phyloP scores from a whole-genome alignment of 2,888 invertebrate species.

The Drosophila mimetica region DNA sequence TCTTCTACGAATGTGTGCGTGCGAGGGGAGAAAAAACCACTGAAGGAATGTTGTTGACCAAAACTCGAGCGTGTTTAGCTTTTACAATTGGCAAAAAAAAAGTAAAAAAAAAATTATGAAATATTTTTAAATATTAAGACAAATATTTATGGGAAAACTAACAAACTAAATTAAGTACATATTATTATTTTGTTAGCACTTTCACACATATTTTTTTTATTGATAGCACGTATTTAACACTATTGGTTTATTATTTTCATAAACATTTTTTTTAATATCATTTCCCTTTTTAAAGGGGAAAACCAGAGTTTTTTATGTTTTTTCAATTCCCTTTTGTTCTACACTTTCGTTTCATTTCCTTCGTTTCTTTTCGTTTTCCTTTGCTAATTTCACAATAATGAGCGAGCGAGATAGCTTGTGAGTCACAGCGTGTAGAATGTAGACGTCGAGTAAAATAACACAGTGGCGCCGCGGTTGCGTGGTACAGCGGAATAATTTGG shows the following conservation, averaged over 20 bases:
- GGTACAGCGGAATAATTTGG: not conserved
- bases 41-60: conserved; percentile 2
- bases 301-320: not conserved
- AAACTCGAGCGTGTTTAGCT: conserved; percentile 6
- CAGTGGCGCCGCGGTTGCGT: conserved; percentile 4
- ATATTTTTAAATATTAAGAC: not conserved
- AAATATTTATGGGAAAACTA: not conserved
- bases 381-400: conserved; percentile 66
- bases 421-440: conserved; percentile 3
- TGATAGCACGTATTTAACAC: not conserved
- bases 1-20: conserved; percentile 16
- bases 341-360: conserved; percentile 6
- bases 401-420: conserved; percentile 33
- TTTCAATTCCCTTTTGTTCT: conserved; percentile 1
- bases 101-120: not conserved
- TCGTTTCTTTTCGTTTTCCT: conserved; percentile 7
- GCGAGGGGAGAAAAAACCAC: not conserved
- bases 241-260: not conserved
- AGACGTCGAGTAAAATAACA: conserved; percentile 1
- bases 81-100: not conserved
- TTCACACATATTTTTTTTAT: not conserved
- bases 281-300: not conserved
- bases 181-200: not conserved
- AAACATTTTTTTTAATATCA: not conserved
- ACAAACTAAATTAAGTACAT: not conserved